phyloP scores from a whole-genome alignment of 2,797 vertebrate genomes.

The Oreochromis mossambicus region DNA sequence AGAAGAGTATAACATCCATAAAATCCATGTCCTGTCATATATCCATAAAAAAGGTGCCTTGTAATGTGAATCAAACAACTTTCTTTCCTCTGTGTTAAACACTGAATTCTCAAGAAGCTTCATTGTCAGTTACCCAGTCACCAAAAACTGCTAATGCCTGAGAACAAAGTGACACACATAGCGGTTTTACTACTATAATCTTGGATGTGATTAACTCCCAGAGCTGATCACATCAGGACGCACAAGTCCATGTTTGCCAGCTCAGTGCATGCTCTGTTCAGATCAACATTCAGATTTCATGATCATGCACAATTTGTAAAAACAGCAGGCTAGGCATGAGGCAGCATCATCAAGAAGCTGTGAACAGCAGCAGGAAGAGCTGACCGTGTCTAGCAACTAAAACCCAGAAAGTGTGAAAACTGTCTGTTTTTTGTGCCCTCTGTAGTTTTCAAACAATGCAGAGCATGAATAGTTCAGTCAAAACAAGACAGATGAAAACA shows the following conservation, averaged over 20 bases:
- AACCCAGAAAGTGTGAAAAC: neutral
- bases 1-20: neutral
- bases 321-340: neutral
- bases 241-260: neutral
- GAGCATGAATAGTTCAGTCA: neutral
- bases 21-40: neutral
- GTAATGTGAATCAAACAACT: neutral
- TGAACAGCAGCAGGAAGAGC: neutral
- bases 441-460: neutral
- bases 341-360: neutral
- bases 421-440: neutral
- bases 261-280: neutral
- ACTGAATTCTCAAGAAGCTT: neutral
- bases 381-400: neutral
- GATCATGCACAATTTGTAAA: neutral
- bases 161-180: neutral
- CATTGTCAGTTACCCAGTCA: neutral
- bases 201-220: neutral
- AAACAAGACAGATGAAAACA: neutral
- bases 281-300: conserved; percentile 3
- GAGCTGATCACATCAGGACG: neutral
- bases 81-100: neutral
- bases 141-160: neutral
- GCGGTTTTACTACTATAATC: neutral
- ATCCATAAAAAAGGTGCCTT: neutral